Percentiles rank a stretch among this genome's conserved stretches.
These are phyloP conservation scores for Rhea pennata DNA, from an alignment of 2,113 vertebrate species.

Conservation along the genomic window DNA sequence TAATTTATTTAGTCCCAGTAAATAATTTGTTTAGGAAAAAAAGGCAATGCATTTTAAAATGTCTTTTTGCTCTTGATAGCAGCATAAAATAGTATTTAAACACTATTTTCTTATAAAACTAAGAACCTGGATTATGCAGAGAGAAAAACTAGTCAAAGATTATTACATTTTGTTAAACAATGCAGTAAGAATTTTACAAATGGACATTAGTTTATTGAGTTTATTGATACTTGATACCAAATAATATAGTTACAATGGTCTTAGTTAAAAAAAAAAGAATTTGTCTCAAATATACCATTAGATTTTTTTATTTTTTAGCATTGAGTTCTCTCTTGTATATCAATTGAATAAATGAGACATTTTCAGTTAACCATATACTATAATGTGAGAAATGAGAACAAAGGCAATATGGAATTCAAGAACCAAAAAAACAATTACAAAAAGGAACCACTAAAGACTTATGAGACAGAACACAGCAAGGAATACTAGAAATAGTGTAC, in stretches of 20 bases:
- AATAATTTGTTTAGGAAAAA: background rate
- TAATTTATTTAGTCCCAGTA: background rate
- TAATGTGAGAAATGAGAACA: background rate
- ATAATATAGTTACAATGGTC: background rate
- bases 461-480: background rate
- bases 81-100: background rate
- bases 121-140: background rate
- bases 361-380: background rate
- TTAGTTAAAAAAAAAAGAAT: background rate
- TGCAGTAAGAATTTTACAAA: background rate
- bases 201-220: background rate
- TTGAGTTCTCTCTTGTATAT: background rate
- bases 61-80: background rate
- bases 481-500: background rate
- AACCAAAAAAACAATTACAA: rapidly evolving
- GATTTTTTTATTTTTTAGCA: background rate
- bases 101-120: background rate
- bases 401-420: background rate
- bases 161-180: background rate
- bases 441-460: background rate
- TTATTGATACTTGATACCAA: background rate
- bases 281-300: background rate
- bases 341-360: background rate
- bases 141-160: background rate
- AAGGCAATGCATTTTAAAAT: background rate